Evolutionary conservation across 1,140 invertebrate species (phyloP).

Genomic region (Cataglyphis hispanica): DNA sequence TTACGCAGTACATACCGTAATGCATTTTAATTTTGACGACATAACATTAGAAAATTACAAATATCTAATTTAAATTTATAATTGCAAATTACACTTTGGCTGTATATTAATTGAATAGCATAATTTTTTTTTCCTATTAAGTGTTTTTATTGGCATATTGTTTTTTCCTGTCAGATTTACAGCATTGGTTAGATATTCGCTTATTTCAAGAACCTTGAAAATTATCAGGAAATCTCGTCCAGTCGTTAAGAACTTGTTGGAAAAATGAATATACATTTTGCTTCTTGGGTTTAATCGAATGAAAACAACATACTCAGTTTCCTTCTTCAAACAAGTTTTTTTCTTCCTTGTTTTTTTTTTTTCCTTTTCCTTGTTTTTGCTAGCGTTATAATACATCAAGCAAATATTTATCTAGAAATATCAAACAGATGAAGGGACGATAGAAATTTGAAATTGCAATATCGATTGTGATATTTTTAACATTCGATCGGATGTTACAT

Average conservation of each 20-base stretch:
- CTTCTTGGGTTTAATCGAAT: constrained; percentile 27
- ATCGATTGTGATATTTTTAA: not conserved
- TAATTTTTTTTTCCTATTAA: not conserved
- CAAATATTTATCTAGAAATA: constrained; percentile 22
- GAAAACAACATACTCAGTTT: constrained; percentile 21
- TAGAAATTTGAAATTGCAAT: not conserved
- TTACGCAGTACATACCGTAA: not conserved
- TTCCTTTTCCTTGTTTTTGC: not conserved
- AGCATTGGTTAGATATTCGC: not conserved
- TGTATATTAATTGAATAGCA: not conserved
- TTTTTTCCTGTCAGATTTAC: not conserved
- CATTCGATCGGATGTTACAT: not conserved
- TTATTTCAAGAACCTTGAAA: not conserved
- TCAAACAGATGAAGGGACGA: not conserved
- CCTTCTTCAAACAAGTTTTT: not conserved
- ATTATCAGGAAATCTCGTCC: constrained; percentile 8
- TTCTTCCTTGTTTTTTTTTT: not conserved
- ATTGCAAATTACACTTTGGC: not conserved
- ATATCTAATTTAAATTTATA: not conserved
- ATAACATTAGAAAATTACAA: not conserved
- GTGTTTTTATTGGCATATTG: not conserved
- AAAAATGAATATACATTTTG: constrained; percentile 1
- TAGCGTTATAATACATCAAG: not conserved
- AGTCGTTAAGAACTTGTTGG: not conserved
- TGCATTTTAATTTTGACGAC: not conserved